phyloP scores from a whole-genome alignment of 2,113 vertebrate species.

The Trichechus manatus region DNA sequence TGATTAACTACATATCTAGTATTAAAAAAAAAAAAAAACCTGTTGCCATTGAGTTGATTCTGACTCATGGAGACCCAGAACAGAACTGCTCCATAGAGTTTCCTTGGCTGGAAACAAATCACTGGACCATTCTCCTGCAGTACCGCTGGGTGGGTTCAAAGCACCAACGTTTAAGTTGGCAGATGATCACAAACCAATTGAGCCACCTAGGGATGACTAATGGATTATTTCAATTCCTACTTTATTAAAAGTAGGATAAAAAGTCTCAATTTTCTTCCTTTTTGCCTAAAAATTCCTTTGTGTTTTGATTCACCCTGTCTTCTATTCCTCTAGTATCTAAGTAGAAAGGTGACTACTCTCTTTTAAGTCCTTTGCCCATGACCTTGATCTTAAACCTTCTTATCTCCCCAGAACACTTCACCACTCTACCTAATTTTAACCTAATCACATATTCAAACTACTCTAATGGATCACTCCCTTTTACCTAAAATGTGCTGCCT shows the following conservation, averaged over 20 bases:
- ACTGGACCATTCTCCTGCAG: background rate
- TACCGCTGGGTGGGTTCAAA: too few relatives aligned
- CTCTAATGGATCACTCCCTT: background rate
- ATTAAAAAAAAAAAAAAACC: too few relatives aligned
- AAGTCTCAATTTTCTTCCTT: background rate
- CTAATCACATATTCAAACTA: constrained; percentile 35
- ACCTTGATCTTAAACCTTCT: constrained; percentile 22
- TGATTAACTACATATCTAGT: background rate
- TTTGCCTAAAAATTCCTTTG: constrained; percentile 15
- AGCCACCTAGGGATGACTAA: background rate
- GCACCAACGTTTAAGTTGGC: too few relatives aligned
- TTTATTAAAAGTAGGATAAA: background rate
- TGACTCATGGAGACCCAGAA: background rate
- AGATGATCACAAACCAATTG: too few relatives aligned
- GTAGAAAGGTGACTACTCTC: background rate
- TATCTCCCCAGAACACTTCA: background rate
- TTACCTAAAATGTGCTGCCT: constrained; percentile 44
- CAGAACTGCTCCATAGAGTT: background rate
- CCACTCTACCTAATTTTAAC: background rate
- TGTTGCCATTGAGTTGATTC: background rate
- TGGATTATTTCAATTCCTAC: background rate
- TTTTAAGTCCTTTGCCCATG: background rate
- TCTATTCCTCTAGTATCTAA: constrained; percentile 13
- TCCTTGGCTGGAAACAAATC: background rate
- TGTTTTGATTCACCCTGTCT: background rate